phyloP scores from a whole-genome alignment of 1,140 invertebrate species.

The Caerostris darwini region DNA sequence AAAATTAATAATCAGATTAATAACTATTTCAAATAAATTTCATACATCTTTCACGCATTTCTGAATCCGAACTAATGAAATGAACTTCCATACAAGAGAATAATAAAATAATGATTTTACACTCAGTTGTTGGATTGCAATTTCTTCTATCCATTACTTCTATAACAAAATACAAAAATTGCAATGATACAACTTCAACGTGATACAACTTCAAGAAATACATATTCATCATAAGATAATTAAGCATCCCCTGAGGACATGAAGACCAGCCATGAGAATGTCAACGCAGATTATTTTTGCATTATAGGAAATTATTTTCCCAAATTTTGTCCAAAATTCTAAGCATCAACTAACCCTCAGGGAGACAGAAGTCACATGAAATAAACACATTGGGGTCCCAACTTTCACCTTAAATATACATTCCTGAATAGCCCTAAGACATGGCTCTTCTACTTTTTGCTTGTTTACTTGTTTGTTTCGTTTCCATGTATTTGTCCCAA shows the following conservation, averaged over 20 bases:
- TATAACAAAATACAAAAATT: background rate
- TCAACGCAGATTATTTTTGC: conserved; percentile 5
- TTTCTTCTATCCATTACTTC: background rate
- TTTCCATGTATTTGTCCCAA: background rate
- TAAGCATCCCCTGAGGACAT: background rate
- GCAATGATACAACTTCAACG: background rate
- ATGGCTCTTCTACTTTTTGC: too few relatives aligned
- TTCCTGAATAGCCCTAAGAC: background rate
- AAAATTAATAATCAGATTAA: too few relatives aligned
- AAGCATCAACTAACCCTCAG: background rate
- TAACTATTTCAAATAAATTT: too few relatives aligned
- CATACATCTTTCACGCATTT: too few relatives aligned
- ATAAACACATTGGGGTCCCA: background rate
- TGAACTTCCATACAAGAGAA: background rate
- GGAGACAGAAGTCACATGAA: background rate
- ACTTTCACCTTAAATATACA: conserved; percentile 2
- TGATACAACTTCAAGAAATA: background rate
- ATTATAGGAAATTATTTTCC: background rate
- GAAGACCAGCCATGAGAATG: background rate
- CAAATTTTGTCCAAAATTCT: background rate
- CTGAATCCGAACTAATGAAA: background rate
- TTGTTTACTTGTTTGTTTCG: background rate
- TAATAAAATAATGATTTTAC: background rate
- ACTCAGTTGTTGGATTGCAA: background rate
- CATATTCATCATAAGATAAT: background rate